Conservation (phyloP, 2,113 vertebrate species). For the Otocyon megalotis region DNA sequence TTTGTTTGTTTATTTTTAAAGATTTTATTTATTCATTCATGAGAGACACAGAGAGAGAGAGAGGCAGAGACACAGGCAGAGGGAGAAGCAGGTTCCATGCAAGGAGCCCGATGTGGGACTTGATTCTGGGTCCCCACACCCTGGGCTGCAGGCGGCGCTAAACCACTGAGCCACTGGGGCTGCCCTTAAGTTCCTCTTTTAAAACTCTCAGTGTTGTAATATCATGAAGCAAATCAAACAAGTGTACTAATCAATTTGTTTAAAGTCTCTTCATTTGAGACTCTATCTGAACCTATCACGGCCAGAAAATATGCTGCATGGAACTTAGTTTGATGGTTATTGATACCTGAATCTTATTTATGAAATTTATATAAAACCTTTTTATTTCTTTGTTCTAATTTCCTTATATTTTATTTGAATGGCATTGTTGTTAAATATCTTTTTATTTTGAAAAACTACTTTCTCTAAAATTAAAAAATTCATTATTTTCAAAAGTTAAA, state of each 20-base stretch:
- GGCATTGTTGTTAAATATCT: slow-evolving; percentile 15
- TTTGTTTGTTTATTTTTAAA: too few species aligned
- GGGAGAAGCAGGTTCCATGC: too few species aligned
- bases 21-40: too few species aligned
- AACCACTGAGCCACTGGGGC: too few species aligned
- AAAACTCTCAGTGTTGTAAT: not conserved
- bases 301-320: not conserved
- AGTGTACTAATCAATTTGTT: not conserved
- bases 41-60: too few species aligned
- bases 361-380: not conserved
- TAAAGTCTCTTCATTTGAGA: not conserved
- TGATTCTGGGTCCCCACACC: too few species aligned
- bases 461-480: not conserved
- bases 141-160: too few species aligned
- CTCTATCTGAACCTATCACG: not conserved
- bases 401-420: not conserved
- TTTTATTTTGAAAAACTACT: slow-evolving; percentile 27
- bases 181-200: not conserved
- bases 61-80: too few species aligned
- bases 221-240: not conserved
- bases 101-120: too few species aligned
- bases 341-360: not conserved
- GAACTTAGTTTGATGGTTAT: not conserved
- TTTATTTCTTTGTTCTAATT: slow-evolving; percentile 32
- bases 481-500: not conserved